phyloP scores from a whole-genome alignment of 2,113 vertebrate genomes.

The Parotia lawesii region DNA sequence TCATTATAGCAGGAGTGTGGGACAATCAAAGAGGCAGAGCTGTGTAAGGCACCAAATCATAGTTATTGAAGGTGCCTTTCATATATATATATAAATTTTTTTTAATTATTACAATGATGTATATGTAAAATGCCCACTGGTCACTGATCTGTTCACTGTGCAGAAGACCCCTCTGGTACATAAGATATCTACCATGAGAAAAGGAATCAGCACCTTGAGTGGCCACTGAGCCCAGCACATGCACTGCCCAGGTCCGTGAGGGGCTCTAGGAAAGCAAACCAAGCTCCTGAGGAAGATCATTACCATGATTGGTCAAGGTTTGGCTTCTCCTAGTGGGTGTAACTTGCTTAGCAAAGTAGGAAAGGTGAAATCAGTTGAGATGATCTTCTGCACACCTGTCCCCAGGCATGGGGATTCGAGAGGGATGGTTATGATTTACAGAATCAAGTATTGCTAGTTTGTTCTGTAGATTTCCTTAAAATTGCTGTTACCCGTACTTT shows the following conservation, averaged over 20 bases:
- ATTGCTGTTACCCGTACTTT: not conserved
- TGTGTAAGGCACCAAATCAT: not conserved
- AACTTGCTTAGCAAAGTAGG: not conserved
- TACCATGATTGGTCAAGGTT: rapidly evolving
- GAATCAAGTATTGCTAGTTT: not conserved
- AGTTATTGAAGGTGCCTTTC: no score
- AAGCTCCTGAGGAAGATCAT: not conserved
- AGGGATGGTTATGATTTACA: not conserved
- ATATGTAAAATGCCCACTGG: not conserved
- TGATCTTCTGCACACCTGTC: not conserved
- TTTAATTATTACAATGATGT: not conserved
- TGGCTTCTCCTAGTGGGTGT: not conserved
- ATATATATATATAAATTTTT: not conserved
- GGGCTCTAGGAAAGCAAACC: not conserved
- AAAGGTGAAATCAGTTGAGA: not conserved
- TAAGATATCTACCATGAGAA: not conserved
- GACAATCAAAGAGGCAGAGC: not conserved
- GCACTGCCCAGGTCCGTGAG: not conserved
- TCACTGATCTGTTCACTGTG: not conserved
- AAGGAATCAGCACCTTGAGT: not conserved
- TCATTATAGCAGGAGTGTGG: not conserved
- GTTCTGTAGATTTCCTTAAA: not conserved
- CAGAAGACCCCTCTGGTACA: not conserved
- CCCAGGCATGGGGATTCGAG: not conserved
- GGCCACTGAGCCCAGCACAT: not conserved